Base-by-base conservation (phyloP, 2,888 invertebrate species). In the Clepsis dumicolana region DNA sequence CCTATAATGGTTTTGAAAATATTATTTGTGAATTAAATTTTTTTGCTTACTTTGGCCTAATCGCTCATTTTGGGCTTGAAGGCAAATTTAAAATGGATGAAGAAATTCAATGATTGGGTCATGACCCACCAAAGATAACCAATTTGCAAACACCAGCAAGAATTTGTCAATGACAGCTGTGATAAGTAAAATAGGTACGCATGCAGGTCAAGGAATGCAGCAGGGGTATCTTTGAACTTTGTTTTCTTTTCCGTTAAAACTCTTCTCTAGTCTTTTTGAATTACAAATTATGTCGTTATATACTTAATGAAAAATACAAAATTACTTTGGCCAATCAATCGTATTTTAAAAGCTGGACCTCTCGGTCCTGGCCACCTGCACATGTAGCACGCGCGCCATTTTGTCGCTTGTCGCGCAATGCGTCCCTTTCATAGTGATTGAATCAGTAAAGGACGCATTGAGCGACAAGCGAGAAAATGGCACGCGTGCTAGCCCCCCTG, bases 1-100 rank as follows among this genome's bases (percentile, higher is more conserved):
- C 44, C 8, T 18, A 18, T 18, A 18, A 0, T 5, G 44, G 44
- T 44, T 18, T 21, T 8, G 21, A 21, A 48, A 12, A 8, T 21
- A 12, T 21, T 48, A 21, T 21, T 18, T 18, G 4, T 48, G 48
- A 12, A 27, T 56, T 60, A 41, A 54, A 61, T 53, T 24, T 53
- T 56, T 44, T 44, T 66, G 66, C 66, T 56, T 35, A 48, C 12
- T 66, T 25, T 54, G 35, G 61, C 61, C 61, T 66, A 27, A 61
- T 32, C 44, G 54, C 25, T n/a, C 56, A 18, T 35, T 44, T 66
- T 44, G 54, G 65, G 60, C 53, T 65, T n/a, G 25, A 38, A 41
- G 61, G 61, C 54, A 56, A 48, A 24, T 24, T 4, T 2, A 53
- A 54, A 61, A 56, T 66, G 61, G 61, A 66, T 66, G 66, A 66